phyloP scores from a whole-genome alignment of 2,888 invertebrate species.

The Oligia strigilis region DNA sequence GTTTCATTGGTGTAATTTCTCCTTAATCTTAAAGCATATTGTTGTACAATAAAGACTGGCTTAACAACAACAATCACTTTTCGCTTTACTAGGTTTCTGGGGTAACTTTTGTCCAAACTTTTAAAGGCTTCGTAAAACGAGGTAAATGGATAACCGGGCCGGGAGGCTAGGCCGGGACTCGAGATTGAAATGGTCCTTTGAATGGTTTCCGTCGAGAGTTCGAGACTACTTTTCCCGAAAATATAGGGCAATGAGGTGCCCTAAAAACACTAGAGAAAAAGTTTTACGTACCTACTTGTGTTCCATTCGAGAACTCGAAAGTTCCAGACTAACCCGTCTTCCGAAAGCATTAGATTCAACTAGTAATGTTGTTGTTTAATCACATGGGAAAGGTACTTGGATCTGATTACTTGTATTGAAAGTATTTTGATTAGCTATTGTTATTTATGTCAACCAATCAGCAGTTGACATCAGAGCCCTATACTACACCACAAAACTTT shows the following conservation, averaged over 20 bases:
- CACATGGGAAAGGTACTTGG: not conserved
- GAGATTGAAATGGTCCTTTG: slow-evolving; percentile 31
- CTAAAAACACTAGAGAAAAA: too few relatives aligned
- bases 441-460: too few relatives aligned
- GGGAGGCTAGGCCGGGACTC: too few relatives aligned
- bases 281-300: not conserved
- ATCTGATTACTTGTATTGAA: too few relatives aligned
- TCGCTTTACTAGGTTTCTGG: slow-evolving; percentile 16
- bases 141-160: slow-evolving; percentile 39
- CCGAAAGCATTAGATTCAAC: not conserved
- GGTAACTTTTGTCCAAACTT: slow-evolving; percentile 11
- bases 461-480: too few relatives aligned
- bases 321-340: not conserved
- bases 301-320: not conserved
- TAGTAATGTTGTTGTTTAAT: not conserved
- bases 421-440: too few relatives aligned
- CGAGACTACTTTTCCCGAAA: slow-evolving; percentile 20
- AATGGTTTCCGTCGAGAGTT: slow-evolving; percentile 5
- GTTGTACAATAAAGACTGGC: not conserved
- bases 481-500: too few relatives aligned
- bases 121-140: slow-evolving; percentile 10
- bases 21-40: not conserved
- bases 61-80: not conserved
- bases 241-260: slow-evolving; percentile 41
- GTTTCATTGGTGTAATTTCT: not conserved